phyloP scores from a whole-genome alignment of 1,140 invertebrate species.

The Acromyrmex heyeri region DNA sequence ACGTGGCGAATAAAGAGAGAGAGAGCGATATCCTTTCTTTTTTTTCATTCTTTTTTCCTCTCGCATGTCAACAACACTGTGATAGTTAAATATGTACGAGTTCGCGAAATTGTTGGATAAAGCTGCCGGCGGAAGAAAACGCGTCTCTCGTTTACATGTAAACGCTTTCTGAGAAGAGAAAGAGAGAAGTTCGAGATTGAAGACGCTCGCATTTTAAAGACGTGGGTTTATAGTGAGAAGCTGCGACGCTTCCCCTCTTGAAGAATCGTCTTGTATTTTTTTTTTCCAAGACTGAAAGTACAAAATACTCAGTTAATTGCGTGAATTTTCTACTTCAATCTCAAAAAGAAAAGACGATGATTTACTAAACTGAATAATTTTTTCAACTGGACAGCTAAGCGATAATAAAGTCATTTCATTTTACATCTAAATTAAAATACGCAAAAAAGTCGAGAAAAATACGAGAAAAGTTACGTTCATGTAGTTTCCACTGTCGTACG shows the following conservation, averaged over 20 bases:
- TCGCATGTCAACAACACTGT: neutral
- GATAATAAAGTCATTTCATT: neutral
- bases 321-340: neutral
- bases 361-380: neutral
- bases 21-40: neutral
- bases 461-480: neutral
- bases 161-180: slow-evolving; percentile 21
- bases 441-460: neutral
- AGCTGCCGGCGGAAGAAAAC: slow-evolving; percentile 44
- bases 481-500: too few species aligned
- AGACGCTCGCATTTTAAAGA: slow-evolving; percentile 23
- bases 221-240: slow-evolving; percentile 11
- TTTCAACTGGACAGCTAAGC: neutral
- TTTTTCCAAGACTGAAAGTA: neutral
- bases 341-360: neutral
- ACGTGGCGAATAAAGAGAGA: slow-evolving; percentile 30
- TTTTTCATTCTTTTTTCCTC: neutral
- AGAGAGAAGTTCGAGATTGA: slow-evolving; percentile 13
- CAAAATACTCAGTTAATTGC: slow-evolving; percentile 34
- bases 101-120: slow-evolving; percentile 49
- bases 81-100: slow-evolving; percentile 53
- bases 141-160: slow-evolving; percentile 61
- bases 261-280: neutral
- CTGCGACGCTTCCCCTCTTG: neutral
- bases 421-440: slow-evolving; percentile 23